Base-by-base conservation (phyloP, 1,140 invertebrate genomes). In the Sycobia sp. region DNA sequence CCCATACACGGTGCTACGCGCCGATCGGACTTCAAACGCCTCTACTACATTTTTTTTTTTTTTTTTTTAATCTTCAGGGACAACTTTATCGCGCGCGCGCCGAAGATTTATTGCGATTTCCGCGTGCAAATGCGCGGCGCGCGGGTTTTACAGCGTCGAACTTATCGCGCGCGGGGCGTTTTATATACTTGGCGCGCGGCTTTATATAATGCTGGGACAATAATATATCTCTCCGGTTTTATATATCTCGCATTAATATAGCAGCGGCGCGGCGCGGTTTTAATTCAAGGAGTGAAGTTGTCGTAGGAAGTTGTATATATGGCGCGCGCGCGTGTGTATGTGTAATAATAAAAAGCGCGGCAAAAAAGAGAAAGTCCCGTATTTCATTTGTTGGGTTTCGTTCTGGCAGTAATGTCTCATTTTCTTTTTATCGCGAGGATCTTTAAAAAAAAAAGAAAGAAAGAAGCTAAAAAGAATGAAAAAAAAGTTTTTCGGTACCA, bases 71-170 rank as follows among this genome's bases (percentile, higher is more conserved):
- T 38, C 44, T 20, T 38, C 44, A 25, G 44, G 32, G 56, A 49
- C 43, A 58, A 60, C n/a, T 60, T 60, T 60, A 60, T 60, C 47
- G 57, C 5, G 36, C 34, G 41, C 20, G 2, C 8, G 22, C n/a
- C n/a, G 9, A 5, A 39, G 34, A 60, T 60, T 60, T 60, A 60
- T 60, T 51, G 13, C 47, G n/a, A 50, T 60, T 60, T 60, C 47
- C 25, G 16, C 39, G 57, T 50, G n/a, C n/a, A 51, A 51, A 60
- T 41, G n/a, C n/a, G n/a, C n/a, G n/a, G n/a, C n/a, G 16, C 54
- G 16, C 27, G 2, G n/a, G 23, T 49, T 58, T 57, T 57, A 46
- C 36, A 46, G 27, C 32, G 22, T 14, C 34, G 29, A 49, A 50
- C 34, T 50, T 59, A 38, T 49, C 29, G 47, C 16, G 8, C 9